Percentiles rank a stretch among this genome's conserved stretches.
phyloP scores from a whole-genome alignment of 2,797 vertebrate species.

The Chaetodon trifasciatus region DNA sequence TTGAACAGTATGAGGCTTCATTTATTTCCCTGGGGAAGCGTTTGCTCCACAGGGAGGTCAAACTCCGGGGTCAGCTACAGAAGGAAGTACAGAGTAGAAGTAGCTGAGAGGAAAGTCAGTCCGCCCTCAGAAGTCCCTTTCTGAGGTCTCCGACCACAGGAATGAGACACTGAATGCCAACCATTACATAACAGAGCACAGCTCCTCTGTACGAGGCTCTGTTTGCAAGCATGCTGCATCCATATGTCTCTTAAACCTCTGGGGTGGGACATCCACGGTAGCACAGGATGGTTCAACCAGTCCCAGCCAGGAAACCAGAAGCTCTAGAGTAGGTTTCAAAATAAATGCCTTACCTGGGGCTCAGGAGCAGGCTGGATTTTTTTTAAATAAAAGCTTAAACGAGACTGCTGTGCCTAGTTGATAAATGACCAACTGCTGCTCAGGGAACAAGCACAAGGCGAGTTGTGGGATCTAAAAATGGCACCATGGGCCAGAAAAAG shows the following conservation, averaged over 20 bases:
- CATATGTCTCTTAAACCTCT: conserved; percentile 31
- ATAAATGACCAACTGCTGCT: background rate
- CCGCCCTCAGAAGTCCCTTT: conserved; percentile 44
- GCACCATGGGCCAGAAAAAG: background rate
- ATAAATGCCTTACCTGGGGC: background rate
- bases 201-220: conserved; percentile 32
- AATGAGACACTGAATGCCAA: conserved; percentile 65
- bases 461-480: background rate
- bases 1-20: background rate
- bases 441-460: background rate
- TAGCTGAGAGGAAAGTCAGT: conserved; percentile 40
- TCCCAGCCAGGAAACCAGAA: background rate
- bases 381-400: background rate
- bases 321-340: background rate
- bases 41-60: conserved; percentile 30
- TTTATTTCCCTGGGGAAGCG: background rate
- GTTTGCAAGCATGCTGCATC: conserved; percentile 26
- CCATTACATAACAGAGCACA: conserved; percentile 66
- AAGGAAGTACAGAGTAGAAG: conserved; percentile 9
- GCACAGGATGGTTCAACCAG: too few species aligned
- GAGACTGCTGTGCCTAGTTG: background rate
- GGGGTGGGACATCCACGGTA: background rate
- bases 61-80: conserved; percentile 11
- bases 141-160: conserved; percentile 65
- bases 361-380: background rate